These are phyloP conservation scores for Rhizoglyphus robini DNA, from an alignment of 1,140 invertebrate genomes.

Conservation along the genomic window DNA sequence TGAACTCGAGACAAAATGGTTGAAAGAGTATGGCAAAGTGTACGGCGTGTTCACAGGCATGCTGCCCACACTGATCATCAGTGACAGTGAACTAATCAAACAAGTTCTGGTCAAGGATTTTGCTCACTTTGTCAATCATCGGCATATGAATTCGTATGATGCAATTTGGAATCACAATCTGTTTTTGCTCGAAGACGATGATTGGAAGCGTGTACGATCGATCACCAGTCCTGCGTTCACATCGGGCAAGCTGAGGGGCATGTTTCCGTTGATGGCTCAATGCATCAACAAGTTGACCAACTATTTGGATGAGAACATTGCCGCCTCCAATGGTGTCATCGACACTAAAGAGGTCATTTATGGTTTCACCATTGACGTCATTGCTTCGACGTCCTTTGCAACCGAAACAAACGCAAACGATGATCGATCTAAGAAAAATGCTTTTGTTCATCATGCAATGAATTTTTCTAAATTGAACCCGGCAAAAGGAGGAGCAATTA, in stretches of 20 bases:
- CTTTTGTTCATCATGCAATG: not conserved
- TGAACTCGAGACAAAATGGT: not conserved
- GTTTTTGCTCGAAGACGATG: not conserved
- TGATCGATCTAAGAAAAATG: not conserved
- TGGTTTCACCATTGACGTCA: too few species aligned
- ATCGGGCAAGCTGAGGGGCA: not conserved
- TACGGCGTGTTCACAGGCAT: not conserved
- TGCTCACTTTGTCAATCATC: not conserved
- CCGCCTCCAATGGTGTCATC: not conserved
- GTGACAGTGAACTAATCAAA: slow-evolving; percentile 7
- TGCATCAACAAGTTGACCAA: not conserved
- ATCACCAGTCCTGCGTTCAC: not conserved
- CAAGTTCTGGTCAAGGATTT: slow-evolving; percentile 11
- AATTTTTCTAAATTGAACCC: not conserved
- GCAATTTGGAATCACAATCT: not conserved
- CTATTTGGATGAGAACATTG: not conserved
- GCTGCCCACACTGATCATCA: not conserved
- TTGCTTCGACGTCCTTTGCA: too few species aligned
- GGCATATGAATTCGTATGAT: not conserved
- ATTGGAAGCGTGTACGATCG: too few species aligned
- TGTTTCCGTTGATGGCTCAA: not conserved
- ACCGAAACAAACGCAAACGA: not conserved
- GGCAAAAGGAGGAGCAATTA: not conserved
- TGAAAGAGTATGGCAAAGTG: slow-evolving; percentile 2
- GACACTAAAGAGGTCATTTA: not conserved